Evolutionary conservation across 2,888 invertebrate species (phyloP), one percentile per base, ranked within the genome.

Genomic region (Stictocephala bisonia): DNA sequence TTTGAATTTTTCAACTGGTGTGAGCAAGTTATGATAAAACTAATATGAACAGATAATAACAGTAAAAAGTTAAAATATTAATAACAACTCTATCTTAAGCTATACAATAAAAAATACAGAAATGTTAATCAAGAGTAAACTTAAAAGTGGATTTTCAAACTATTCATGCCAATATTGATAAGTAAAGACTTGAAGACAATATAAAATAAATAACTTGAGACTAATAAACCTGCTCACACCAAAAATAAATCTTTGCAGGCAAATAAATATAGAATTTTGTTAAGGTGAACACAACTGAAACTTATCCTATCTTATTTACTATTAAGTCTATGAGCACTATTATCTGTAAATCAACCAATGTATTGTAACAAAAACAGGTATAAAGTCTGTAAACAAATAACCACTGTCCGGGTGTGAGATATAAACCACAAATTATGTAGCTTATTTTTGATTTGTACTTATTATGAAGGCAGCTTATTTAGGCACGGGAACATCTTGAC

Each of bases 401-500:
- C 70, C 58, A 71, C 58, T 58, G 56, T 29, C 58, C 44, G 70
- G 40, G 29, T 31, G 1, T 71, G 70, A 27, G 70, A 44, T 71
- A n/a, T 58, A 71, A 58, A 71, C 58, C 44, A 58, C 48, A 13
- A 44, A 41, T 20, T 71, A 20, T 40, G 70, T 56, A 71, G 70
- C 70, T 71, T 64, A 64, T 7, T 71, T 70, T 71, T 71, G 70
- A 71, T 71, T 71, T 71, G 70, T 71, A 71, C 70, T 71, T 71
- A 71, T 71, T 71, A 71, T 58, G 58, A 71, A 71, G 70, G 70
- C 70, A 71, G 56, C 70, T 56, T 20, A 26, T 56, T 18, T 6
- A 31, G 70, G 70, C 70, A 71, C 70, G 58, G 58, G 58, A 71
- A 58, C 48, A 56, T 71, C 70, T 71, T 71, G 20, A 24, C 15